Percentiles rank a stretch among this genome's conserved stretches.
phyloP scores from a whole-genome alignment of 2,113 vertebrate genomes.

The Pterophyllum scalare region DNA sequence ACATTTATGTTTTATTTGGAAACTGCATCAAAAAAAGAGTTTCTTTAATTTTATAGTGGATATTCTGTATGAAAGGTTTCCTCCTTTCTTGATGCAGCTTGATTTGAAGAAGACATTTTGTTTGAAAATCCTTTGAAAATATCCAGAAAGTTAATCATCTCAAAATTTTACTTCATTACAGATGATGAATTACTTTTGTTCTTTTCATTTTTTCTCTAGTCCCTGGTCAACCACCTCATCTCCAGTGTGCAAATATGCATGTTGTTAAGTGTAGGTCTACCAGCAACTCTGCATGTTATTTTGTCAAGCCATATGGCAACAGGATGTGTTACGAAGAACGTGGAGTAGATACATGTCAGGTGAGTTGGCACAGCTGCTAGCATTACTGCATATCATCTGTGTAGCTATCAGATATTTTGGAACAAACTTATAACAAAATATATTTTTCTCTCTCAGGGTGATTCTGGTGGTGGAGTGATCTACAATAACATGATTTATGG shows the following conservation, averaged over 20 bases:
- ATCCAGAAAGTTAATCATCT: background rate
- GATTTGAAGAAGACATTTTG: background rate
- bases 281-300: background rate
- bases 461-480: too few relatives aligned
- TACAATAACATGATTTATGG: too few relatives aligned
- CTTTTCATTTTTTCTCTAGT: background rate
- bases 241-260: background rate
- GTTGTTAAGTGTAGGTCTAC: background rate
- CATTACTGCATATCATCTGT: background rate
- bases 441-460: too few relatives aligned
- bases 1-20: background rate
- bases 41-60: background rate
- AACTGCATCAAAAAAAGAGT: background rate
- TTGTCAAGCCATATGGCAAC: background rate
- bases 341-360: background rate
- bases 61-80: background rate
- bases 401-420: too few relatives aligned
- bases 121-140: background rate
- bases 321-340: too few relatives aligned
- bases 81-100: background rate
- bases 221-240: accelerated
- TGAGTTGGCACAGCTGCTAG: background rate
- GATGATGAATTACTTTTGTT: background rate
- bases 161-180: background rate
- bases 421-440: too few relatives aligned